phyloP scores from a whole-genome alignment of 1,140 invertebrate species.

The Psix sp. region DNA sequence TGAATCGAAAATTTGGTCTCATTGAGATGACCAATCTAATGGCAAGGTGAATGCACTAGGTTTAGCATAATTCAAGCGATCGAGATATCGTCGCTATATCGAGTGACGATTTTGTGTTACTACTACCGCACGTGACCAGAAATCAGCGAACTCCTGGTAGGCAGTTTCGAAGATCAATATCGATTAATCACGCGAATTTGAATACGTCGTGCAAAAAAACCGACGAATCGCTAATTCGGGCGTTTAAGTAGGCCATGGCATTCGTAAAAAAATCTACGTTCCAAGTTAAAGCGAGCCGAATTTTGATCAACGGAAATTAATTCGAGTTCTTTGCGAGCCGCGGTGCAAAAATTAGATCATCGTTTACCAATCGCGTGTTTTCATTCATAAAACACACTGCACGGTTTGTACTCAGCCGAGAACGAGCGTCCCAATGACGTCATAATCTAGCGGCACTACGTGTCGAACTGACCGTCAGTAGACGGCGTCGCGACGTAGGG shows the following conservation, averaged over 20 bases:
- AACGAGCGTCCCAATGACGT: constrained; percentile 69
- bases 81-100: no score
- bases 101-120: no score
- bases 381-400: constrained; percentile 69
- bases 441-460: constrained; percentile 73
- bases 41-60: no score
- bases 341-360: neutral
- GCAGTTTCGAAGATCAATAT: constrained; percentile 10
- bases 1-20: no score
- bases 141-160: neutral
- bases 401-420: constrained; percentile 32
- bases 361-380: constrained; percentile 57
- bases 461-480: constrained; percentile 71
- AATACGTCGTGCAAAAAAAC: neutral
- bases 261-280: constrained; percentile 5
- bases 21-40: no score
- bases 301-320: constrained; percentile 12
- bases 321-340: neutral
- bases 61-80: no score
- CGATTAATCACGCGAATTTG: constrained; percentile 18
- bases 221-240: neutral
- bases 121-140: neutral
- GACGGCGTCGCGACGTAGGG: constrained; percentile 54
- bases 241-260: constrained; percentile 17
- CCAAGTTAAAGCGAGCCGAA: neutral